A percentile compares a stretch with the other conserved stretches of the same genome.
Conservation (phyloP, 2,888 invertebrate genomes). For the Ectemnius cavifrons region DNA sequence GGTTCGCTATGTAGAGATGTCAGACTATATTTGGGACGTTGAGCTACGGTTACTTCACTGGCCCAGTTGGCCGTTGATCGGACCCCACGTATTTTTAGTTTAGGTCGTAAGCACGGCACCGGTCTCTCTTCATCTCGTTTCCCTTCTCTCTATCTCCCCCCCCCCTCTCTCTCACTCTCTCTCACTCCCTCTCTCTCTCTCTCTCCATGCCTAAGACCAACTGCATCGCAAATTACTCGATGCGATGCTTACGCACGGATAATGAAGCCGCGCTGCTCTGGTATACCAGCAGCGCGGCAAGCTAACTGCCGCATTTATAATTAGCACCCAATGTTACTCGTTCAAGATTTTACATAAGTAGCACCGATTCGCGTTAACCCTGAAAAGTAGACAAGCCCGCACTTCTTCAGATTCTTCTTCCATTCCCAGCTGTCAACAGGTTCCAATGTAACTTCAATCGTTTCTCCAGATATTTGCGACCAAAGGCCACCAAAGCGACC, state of each 20-base stretch:
- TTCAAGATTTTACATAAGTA: slow-evolving; percentile 61
- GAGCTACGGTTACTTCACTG: slow-evolving; percentile 68
- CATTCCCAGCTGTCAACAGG: slow-evolving; percentile 38
- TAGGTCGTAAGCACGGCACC: slow-evolving; percentile 52
- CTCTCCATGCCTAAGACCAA: slow-evolving; percentile 38
- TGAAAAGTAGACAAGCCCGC: slow-evolving; percentile 37
- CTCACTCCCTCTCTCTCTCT: background rate
- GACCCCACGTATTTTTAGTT: slow-evolving; percentile 67
- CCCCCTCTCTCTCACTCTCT: too few species aligned
- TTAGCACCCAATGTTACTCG: slow-evolving; percentile 63
- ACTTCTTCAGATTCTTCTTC: slow-evolving; percentile 25
- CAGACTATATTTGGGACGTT: slow-evolving; percentile 72
- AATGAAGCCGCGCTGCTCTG: slow-evolving; percentile 51
- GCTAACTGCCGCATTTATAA: slow-evolving; percentile 61
- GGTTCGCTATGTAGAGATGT: slow-evolving; percentile 64
- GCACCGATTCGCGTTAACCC: slow-evolving; percentile 56
- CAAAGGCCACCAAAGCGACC: too few species aligned
- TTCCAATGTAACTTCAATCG: slow-evolving; percentile 9
- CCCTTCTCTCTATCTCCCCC: too few species aligned
- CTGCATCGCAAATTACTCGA: slow-evolving; percentile 58
- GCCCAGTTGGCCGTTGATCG: slow-evolving; percentile 72
- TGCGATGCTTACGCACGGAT: slow-evolving; percentile 32
- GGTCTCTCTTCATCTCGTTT: too few species aligned
- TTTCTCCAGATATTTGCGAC: background rate
- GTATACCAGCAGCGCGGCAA: slow-evolving; percentile 4